phyloP scores from a whole-genome alignment of 2,797 vertebrate genomes.

The Gastrophryne carolinensis region DNA sequence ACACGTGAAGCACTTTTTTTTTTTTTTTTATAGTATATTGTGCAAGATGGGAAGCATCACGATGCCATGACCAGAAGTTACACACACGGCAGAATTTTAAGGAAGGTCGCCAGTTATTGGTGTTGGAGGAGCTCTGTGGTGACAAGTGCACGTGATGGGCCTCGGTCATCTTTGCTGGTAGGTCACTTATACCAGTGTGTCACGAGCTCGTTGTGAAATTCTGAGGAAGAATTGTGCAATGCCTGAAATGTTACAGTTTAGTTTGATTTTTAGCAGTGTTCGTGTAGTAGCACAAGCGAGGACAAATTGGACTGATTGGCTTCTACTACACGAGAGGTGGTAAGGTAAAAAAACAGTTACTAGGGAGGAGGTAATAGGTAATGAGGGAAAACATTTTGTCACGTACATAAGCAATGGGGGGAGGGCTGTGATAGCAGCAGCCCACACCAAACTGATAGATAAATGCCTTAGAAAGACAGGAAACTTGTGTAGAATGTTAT shows the following conservation, averaged over 20 bases:
- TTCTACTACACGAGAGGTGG: no score
- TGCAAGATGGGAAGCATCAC: conserved; percentile 35
- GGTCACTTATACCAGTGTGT: not conserved
- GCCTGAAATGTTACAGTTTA: not conserved
- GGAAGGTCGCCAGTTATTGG: conserved; percentile 34
- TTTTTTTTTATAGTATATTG: conserved; percentile 7
- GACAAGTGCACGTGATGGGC: conserved; percentile 19
- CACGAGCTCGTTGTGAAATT: conserved; percentile 36
- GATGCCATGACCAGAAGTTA: conserved; percentile 27
- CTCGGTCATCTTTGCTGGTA: conserved; percentile 1
- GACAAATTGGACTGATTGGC: no score
- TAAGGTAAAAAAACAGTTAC: no score
- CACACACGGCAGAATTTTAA: conserved; percentile 27
- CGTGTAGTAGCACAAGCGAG: no score
- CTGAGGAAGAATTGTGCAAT: not conserved
- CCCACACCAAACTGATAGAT: no score
- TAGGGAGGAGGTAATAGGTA: no score
- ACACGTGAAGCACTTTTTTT: not conserved
- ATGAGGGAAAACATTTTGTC: no score
- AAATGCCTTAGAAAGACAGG: no score
- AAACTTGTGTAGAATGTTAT: no score
- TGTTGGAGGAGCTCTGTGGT: conserved; percentile 31
- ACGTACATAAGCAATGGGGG: no score
- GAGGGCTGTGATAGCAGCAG: no score
- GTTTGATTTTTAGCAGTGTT: no score